A percentile compares a stretch with the other conserved stretches of the same genome.
phyloP scores from a whole-genome alignment of 2,797 vertebrate genomes.

The Lepilemur ruficaudatus region DNA sequence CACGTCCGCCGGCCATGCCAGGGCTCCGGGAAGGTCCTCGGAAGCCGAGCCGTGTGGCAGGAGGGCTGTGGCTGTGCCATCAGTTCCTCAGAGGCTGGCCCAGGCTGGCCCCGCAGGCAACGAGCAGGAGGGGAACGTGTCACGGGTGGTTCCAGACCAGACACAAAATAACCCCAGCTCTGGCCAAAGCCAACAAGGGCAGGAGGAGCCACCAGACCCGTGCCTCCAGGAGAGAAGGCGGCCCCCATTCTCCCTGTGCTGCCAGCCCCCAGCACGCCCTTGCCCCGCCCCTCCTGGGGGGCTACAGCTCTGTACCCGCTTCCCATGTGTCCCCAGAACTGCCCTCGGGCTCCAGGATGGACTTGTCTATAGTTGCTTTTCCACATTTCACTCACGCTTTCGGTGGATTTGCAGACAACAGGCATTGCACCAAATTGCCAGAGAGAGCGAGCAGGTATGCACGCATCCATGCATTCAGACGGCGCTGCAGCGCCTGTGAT shows the following conservation, averaged over 20 bases:
- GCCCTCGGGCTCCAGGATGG: fast-evolving
- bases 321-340: background rate
- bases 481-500: too few relatives aligned
- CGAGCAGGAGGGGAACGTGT: fast-evolving
- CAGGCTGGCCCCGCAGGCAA: background rate
- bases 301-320: background rate
- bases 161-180: background rate
- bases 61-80: background rate
- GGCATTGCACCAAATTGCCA: background rate
- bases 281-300: background rate
- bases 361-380: fast-evolving
- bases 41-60: background rate
- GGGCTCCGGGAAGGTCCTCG: background rate
- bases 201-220: background rate
- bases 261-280: background rate
- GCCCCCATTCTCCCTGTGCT: background rate
- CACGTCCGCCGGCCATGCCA: fast-evolving
- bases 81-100: background rate
- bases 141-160: background rate
- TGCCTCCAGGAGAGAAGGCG: fast-evolving
- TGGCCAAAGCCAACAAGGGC: background rate
- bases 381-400: fast-evolving
- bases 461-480: too few relatives aligned
- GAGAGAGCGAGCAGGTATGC: background rate
- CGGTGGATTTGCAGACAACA: fast-evolving